phyloP scores from a whole-genome alignment of 2,797 vertebrate genomes.

The Falco rusticolus region DNA sequence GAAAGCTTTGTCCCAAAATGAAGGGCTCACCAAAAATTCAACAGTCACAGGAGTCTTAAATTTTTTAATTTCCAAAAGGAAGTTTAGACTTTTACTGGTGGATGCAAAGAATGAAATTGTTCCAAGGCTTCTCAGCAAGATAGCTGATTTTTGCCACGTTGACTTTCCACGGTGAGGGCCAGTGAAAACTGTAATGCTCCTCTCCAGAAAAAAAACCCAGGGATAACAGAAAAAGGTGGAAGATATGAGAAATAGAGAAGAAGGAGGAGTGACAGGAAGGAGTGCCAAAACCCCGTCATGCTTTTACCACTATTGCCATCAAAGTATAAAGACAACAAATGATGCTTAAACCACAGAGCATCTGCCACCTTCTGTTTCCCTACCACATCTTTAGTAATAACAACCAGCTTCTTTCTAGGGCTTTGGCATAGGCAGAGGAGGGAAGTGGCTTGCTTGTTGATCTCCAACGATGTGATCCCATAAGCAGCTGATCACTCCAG shows the following conservation, averaged over 20 bases:
- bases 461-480: fast-evolving
- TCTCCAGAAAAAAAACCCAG: neutral
- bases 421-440: neutral
- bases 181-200: neutral
- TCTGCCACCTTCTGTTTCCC: neutral
- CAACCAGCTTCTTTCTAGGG: neutral
- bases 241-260: neutral
- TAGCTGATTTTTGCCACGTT: neutral
- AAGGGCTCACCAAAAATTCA: neutral
- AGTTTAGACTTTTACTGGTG: neutral
- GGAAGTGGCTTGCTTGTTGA: neutral
- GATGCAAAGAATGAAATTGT: neutral
- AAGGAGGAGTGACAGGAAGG: neutral
- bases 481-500: neutral
- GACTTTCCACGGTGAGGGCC: neutral
- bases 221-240: neutral
- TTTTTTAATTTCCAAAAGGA: neutral
- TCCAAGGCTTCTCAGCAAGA: neutral
- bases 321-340: neutral
- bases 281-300: neutral
- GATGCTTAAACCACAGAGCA: neutral
- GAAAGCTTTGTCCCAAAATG: neutral
- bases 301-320: neutral
- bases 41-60: too few relatives aligned
- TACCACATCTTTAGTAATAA: neutral